Evolutionary conservation across 2,797 vertebrate species (phyloP).

Genomic region (Chanos chanos): DNA sequence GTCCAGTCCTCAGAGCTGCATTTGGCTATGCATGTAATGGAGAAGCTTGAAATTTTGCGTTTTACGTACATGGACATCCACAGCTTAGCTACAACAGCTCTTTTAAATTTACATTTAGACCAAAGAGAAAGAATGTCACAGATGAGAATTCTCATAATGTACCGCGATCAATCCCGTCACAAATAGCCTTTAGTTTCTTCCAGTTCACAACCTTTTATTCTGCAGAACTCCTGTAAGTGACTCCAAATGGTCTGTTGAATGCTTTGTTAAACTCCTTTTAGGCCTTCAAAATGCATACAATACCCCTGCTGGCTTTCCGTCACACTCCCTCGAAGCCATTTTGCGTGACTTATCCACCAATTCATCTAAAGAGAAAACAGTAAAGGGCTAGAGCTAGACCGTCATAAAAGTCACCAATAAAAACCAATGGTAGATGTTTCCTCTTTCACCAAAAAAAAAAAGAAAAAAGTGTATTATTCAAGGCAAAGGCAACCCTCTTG

Average conservation of each 20-base stretch:
- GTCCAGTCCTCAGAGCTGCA: no score
- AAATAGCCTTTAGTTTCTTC: no score
- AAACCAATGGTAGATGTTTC: constrained; percentile 34
- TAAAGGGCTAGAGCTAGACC: constrained; percentile 38
- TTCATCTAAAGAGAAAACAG: constrained; percentile 51
- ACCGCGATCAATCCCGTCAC: no score
- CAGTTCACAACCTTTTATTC: no score
- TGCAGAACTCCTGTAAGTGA: constrained; percentile 17
- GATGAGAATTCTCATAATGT: no score
- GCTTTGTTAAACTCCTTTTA: constrained; percentile 60
- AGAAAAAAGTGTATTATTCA: constrained; percentile 74
- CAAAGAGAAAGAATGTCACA: no score
- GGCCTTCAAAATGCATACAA: constrained; percentile 50
- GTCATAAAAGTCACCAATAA: constrained; percentile 51
- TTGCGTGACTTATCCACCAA: constrained; percentile 47
- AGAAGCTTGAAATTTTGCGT: no score
- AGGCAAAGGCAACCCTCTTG: constrained; percentile 49
- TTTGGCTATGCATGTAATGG: no score
- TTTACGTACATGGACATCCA: no score
- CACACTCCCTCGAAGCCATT: constrained; percentile 54
- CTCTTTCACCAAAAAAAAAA: constrained; percentile 44
- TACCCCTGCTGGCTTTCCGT: constrained; percentile 48
- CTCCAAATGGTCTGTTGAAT: constrained; percentile 59
- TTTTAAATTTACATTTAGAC: no score
- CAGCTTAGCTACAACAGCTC: no score